A percentile compares a stretch with the other conserved stretches of the same genome.
These are phyloP conservation scores for Thripadectes ignobilis DNA, from an alignment of 2,797 vertebrate species.

Conservation along the genomic window DNA sequence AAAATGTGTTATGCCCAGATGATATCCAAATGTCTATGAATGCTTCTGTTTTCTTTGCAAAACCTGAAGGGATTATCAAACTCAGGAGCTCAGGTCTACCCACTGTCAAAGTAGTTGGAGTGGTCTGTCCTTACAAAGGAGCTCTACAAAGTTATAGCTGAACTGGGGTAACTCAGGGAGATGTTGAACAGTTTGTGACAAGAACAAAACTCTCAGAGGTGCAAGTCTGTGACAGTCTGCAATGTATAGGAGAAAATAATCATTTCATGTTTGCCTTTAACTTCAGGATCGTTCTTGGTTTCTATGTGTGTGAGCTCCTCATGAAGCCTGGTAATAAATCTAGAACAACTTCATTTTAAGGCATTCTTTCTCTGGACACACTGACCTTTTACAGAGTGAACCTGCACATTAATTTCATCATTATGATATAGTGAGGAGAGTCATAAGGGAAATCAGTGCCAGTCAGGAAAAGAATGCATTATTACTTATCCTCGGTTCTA, in stretches of 20 bases:
- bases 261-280: background rate
- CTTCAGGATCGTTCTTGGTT: background rate
- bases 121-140: background rate
- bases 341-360: background rate
- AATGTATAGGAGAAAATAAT: background rate
- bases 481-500: background rate
- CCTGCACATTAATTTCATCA: constrained; percentile 3
- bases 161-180: background rate
- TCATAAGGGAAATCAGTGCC: background rate
- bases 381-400: constrained; percentile 22
- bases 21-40: background rate
- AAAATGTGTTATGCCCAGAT: background rate
- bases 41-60: background rate
- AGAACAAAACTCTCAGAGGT: background rate
- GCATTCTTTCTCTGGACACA: background rate
- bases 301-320: background rate
- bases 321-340: background rate
- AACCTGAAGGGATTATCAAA: background rate
- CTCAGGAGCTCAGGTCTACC: background rate
- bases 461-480: background rate
- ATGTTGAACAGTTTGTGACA: background rate
- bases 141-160: background rate
- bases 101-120: background rate
- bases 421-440: background rate
- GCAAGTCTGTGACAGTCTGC: background rate